phyloP scores from a whole-genome alignment of 1,140 invertebrate species.

The Dreissena rostriformis region DNA sequence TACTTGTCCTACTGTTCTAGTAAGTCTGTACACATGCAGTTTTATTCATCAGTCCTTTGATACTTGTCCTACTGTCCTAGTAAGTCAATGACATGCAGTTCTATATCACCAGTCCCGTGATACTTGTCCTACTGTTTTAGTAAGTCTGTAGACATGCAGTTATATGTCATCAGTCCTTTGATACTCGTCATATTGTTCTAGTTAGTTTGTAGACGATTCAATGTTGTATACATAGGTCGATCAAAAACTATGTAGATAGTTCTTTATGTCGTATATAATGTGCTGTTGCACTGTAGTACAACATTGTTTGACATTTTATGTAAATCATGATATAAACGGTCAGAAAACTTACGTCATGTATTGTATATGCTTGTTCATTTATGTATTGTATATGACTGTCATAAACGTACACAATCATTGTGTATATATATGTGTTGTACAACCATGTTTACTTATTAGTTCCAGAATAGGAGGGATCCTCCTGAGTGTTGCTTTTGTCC shows the following conservation, averaged over 20 bases:
- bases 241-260: too few species aligned
- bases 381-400: too few species aligned
- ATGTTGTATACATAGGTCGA: too few species aligned
- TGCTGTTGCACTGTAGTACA: too few species aligned
- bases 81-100: slow-evolving; percentile 10
- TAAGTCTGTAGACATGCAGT: slow-evolving; percentile 86
- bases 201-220: not conserved
- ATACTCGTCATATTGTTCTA: slow-evolving; percentile 77
- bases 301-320: too few species aligned
- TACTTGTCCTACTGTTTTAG: not conserved
- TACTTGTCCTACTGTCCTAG: slow-evolving; percentile 76
- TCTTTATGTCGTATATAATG: too few species aligned
- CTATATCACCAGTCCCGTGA: not conserved
- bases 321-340: too few species aligned
- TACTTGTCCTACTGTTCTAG: not conserved
- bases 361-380: too few species aligned
- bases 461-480: slow-evolving; percentile 20
- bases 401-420: too few species aligned
- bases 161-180: slow-evolving; percentile 87
- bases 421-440: too few species aligned
- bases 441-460: not conserved
- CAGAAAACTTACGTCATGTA: too few species aligned
- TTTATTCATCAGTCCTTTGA: slow-evolving; percentile 87
- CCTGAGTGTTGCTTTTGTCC: slow-evolving; percentile 1
- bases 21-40: slow-evolving; percentile 87